Conservation (phyloP, 2,113 vertebrate species). For the Proteles cristata region DNA sequence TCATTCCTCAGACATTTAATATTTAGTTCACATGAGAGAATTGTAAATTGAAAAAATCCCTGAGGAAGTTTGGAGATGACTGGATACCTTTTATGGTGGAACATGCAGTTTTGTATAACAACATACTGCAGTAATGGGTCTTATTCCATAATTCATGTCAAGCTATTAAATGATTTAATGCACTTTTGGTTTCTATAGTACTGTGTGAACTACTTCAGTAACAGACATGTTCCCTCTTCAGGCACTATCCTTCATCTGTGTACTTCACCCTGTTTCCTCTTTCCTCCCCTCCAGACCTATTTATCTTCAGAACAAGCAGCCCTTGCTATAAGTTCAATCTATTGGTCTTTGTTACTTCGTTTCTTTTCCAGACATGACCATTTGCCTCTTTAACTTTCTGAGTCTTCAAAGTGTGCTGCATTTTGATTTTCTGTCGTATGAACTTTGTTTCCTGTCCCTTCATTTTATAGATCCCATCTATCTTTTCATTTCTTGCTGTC, state of each 20-base stretch:
- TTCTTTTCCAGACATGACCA: slow-evolving; percentile 48
- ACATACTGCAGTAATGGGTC: not conserved
- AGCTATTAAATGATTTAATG: slow-evolving; percentile 59
- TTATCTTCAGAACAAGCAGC: slow-evolving; percentile 2
- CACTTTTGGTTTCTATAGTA: slow-evolving; percentile 23
- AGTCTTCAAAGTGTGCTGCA: not conserved
- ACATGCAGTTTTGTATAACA: slow-evolving; percentile 56
- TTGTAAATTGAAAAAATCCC: slow-evolving; percentile 55
- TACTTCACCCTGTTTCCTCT: not conserved
- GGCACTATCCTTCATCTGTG: not conserved
- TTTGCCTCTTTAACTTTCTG: not conserved
- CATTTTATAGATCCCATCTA: slow-evolving; percentile 26
- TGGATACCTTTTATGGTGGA: slow-evolving; percentile 40
- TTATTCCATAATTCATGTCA: slow-evolving; percentile 51
- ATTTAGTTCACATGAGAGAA: not conserved
- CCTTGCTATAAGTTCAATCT: not conserved
- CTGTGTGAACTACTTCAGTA: slow-evolving; percentile 6
- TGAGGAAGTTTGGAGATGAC: not conserved
- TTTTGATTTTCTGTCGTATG: slow-evolving; percentile 49
- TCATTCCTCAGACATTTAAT: slow-evolving; percentile 23
- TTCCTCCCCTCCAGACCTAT: not conserved
- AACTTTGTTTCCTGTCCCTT: slow-evolving; percentile 35
- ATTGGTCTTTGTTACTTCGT: slow-evolving; percentile 34
- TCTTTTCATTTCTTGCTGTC: slow-evolving; percentile 29
- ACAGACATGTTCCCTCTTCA: not conserved